Evolutionary conservation across 2,888 invertebrate genomes (phyloP).

Genomic region (Netelia inedita): DNA sequence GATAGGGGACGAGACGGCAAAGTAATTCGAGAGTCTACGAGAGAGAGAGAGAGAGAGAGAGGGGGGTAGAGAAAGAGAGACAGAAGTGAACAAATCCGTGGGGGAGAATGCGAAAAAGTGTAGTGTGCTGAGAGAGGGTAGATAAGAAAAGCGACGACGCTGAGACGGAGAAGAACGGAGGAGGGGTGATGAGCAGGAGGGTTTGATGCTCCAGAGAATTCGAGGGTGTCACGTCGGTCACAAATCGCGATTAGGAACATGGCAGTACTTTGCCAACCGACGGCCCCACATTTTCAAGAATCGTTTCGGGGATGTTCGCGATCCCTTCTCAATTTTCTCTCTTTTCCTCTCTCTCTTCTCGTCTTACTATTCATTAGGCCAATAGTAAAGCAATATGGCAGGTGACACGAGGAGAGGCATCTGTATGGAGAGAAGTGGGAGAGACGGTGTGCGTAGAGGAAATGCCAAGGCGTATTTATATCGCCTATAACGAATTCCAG

Average conservation of each 20-base stretch:
- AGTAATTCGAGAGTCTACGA: constrained; percentile 49
- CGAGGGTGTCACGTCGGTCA: constrained; percentile 32
- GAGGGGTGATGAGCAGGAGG: constrained; percentile 24
- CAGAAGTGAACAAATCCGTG: not conserved
- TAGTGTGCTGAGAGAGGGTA: constrained; percentile 58
- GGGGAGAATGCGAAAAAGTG: not conserved
- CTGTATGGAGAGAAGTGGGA: constrained; percentile 17
- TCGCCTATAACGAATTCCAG: constrained; percentile 79
- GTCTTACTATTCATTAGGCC: constrained; percentile 49
- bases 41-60: constrained; percentile 25
- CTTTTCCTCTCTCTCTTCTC: not conserved
- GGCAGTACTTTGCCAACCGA: constrained; percentile 13
- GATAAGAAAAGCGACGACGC: constrained; percentile 65
- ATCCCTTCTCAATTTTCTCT: constrained; percentile 54
- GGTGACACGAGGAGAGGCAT: not conserved
- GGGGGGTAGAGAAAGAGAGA: not conserved
- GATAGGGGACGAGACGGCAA: constrained; percentile 32
- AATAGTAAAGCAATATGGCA: constrained; percentile 69
- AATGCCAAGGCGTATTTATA: constrained; percentile 77
- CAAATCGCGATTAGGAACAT: constrained; percentile 37
- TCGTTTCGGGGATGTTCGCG: constrained; percentile 14
- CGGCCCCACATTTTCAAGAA: constrained; percentile 3
- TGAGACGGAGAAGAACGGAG: constrained; percentile 17
- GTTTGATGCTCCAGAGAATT: constrained; percentile 38
- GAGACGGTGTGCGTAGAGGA: constrained; percentile 72